Conservation (phyloP, 2,113 vertebrate species). For the Centrocercus urophasianus region DNA sequence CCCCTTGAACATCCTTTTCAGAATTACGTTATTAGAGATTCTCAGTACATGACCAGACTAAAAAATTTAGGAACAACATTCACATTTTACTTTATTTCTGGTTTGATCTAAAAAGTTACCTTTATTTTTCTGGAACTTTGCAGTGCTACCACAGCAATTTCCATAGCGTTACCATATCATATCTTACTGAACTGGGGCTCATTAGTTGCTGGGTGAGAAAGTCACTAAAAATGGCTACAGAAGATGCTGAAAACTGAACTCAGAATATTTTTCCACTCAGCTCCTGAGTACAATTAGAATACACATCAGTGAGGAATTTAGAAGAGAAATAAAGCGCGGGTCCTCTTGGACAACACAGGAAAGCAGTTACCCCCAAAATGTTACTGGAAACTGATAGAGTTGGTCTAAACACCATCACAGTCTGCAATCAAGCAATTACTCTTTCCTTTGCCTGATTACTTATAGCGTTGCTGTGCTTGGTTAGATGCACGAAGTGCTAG, state of each 20-base stretch:
- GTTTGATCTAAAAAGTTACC: not conserved
- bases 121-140: not conserved
- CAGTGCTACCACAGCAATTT: not conserved
- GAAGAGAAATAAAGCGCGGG: not conserved
- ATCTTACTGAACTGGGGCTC: not conserved
- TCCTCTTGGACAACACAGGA: not conserved
- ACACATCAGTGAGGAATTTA: not conserved
- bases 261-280: not conserved
- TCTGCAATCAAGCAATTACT: not conserved
- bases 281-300: not conserved
- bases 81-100: not conserved
- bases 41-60: not conserved
- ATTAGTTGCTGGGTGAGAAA: not conserved
- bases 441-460: not conserved
- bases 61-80: not conserved
- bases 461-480: not conserved
- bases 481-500: not conserved
- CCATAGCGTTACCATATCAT: accelerated
- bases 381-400: not conserved
- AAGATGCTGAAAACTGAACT: not conserved
- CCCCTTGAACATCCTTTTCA: not conserved
- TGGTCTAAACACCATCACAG: not conserved
- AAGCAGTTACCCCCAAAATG: not conserved
- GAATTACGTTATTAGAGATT: not conserved
- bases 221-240: not conserved